Evolutionary conservation across 2,888 invertebrate genomes (phyloP).

Genomic region (Limnephilus marmoratus): DNA sequence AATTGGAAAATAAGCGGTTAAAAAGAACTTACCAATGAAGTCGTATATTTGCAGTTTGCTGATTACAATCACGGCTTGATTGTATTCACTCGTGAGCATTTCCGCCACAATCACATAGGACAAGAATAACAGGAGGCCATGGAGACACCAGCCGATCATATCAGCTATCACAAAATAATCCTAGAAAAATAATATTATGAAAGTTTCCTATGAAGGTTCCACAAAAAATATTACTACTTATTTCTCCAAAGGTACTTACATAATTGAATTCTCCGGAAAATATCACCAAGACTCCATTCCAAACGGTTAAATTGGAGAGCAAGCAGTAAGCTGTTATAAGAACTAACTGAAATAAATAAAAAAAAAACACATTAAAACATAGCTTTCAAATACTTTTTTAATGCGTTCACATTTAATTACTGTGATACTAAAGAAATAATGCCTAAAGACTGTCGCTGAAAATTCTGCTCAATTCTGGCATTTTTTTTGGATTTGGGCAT

Average conservation of each 20-base stretch:
- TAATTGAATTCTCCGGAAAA: neutral
- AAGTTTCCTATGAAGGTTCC: neutral
- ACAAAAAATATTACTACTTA: neutral
- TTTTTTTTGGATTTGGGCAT: neutral
- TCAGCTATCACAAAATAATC: neutral
- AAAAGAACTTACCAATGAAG: neutral
- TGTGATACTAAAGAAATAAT: neutral
- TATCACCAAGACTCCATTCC: neutral
- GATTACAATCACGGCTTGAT: neutral
- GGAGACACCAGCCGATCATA: neutral
- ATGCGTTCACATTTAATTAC: too few species aligned
- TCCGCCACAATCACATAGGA: neutral
- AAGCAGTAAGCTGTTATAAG: neutral
- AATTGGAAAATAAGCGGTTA: neutral
- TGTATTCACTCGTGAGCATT: neutral
- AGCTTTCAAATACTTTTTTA: too few species aligned
- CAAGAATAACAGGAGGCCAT: neutral
- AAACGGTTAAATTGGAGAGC: neutral
- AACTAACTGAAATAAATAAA: neutral
- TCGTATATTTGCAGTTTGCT: slow-evolving; percentile 7
- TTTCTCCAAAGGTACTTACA: neutral
- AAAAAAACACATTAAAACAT: neutral
- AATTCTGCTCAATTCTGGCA: neutral
- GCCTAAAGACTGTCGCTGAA: neutral
- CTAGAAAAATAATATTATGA: neutral